Conservation (phyloP, 2,797 vertebrate genomes). For the Graptemys geographica region DNA sequence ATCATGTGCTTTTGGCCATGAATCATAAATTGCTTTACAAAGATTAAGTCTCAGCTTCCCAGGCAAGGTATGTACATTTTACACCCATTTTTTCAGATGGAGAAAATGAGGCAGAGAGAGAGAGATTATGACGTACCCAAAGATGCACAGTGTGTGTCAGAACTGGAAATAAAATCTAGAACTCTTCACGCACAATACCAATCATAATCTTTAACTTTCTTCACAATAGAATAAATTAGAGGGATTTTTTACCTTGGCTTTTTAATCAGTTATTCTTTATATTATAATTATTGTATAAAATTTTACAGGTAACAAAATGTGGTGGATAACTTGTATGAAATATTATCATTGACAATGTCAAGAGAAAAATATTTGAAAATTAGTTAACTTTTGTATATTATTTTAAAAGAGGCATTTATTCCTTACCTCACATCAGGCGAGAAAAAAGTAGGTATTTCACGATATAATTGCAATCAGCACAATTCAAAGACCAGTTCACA, state of each 20-base stretch:
- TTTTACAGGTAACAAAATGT: background rate
- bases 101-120: background rate
- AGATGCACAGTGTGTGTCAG: background rate
- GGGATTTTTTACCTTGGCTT: background rate
- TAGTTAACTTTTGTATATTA: background rate
- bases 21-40: background rate
- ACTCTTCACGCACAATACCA: fast-evolving
- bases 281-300: background rate
- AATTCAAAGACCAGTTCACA: no score
- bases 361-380: background rate
- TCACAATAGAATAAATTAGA: background rate
- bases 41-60: background rate
- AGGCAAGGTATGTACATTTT: background rate
- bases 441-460: no score
- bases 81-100: background rate
- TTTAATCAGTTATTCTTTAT: background rate
- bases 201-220: background rate
- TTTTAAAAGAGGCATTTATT: background rate
- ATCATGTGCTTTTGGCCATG: background rate
- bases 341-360: background rate
- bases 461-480: no score
- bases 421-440: no score
- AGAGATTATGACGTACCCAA: background rate
- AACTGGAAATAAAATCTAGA: background rate
- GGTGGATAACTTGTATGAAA: background rate